Evolutionary conservation across 37 sponge, comb jelly and placozoan species (phyloP), one percentile per base, ranked within the genome.

Genomic region (Spongia lamella): DNA sequence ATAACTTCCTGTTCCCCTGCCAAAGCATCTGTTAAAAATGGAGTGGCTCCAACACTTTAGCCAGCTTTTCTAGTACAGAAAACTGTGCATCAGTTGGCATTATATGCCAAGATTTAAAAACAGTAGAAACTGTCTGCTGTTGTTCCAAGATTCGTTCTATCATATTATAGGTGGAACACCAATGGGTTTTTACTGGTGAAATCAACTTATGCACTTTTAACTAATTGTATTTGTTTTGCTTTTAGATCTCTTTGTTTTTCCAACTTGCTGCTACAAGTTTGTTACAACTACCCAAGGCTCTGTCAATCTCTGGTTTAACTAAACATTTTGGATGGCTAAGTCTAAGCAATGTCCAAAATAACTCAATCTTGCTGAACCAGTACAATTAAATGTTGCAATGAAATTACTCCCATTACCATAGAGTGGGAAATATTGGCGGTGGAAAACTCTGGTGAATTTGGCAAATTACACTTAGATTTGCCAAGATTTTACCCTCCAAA

Each of bases 51-150:
- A 73, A 33, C 16, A 61, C 60, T 59, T 22, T 40, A 38, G 49
- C 22, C 32, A 73, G 1, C 2, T 59, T 30, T 11, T 73, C 61
- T 27, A 73, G 40, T 30, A 73, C 75, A 34, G 56, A 59, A 56
- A 30, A 73, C 16, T 73, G 61, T 32, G 56, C 61, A 59, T 61
- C 56, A 14, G 75, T 22, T 14, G 75, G 75, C 38, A 73, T 73
- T 7, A 73, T n/a, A 43, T 73, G 75, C 38, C 61, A 73, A 1
- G 75, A 25, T 58, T 73, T 73, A 13, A 73, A 55, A 40, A 73
- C 75, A 1, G 59, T 24, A 20, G 43, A 38, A 34, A 73, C 26
- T 14, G 75, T 61, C 59, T 73, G 61, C 52, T 53, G 49, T 49
- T 70, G 70, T 53, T 70, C 70, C 25, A 70, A 53, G 17, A 70